Evolutionary conservation across 2,113 vertebrate species (phyloP).

Genomic region (Oenanthe melanoleuca): DNA sequence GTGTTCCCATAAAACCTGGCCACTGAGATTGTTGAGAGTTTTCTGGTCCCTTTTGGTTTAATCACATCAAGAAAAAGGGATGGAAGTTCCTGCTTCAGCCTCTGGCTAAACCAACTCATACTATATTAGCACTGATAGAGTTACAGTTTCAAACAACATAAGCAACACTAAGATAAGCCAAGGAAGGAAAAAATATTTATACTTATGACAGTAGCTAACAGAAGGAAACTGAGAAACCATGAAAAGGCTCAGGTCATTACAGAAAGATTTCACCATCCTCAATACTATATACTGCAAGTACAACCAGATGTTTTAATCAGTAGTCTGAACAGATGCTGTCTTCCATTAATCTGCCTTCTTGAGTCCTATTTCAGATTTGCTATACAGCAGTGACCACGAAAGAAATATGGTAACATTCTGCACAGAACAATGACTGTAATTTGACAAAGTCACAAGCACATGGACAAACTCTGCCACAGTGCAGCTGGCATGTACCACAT

Average conservation of each 20-base stretch:
- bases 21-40: neutral
- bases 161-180: neutral
- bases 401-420: neutral
- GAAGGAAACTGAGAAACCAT: neutral
- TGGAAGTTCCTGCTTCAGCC: neutral
- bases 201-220: neutral
- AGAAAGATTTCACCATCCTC: neutral
- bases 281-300: neutral
- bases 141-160: neutral
- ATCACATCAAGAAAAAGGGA: neutral
- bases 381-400: neutral
- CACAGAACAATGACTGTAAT: neutral
- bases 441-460: neutral
- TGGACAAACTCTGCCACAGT: neutral
- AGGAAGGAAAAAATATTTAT: neutral
- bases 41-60: neutral
- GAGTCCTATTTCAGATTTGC: neutral
- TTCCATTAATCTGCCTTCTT: neutral
- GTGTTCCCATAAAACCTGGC: neutral
- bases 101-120: neutral
- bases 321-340: neutral
- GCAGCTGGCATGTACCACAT: neutral
- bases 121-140: neutral
- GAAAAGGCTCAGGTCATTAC: neutral
- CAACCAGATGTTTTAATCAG: neutral